Conservation (phyloP, 2,888 invertebrate genomes). For the Myopa testacea region DNA sequence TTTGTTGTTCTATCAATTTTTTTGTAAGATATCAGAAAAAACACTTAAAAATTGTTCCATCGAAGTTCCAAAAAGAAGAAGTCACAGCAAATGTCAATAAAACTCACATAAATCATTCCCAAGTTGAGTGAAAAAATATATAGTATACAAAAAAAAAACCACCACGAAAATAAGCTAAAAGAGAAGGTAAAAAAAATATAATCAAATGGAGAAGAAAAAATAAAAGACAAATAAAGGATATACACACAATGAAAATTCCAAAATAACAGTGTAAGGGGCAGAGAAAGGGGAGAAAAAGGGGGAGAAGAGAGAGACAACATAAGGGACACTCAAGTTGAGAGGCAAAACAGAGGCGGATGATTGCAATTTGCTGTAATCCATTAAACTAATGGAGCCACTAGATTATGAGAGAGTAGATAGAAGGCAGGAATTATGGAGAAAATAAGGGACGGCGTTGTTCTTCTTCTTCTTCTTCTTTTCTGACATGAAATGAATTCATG, state of each 20-base stretch:
- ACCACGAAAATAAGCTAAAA: background rate
- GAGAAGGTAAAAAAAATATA: background rate
- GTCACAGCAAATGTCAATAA: slow-evolving; percentile 5
- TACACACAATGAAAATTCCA: background rate
- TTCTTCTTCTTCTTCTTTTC: background rate
- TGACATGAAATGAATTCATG: background rate
- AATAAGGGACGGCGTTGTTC: background rate
- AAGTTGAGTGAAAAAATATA: background rate
- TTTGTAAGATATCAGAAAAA: background rate
- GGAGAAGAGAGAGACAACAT: background rate
- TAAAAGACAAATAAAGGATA: background rate
- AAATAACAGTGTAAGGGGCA: background rate
- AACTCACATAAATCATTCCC: slow-evolving; percentile 21
- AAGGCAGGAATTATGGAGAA: background rate
- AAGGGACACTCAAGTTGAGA: background rate
- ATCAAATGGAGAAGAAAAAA: background rate
- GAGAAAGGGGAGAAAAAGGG: background rate
- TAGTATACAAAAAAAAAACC: background rate
- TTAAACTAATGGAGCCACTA: slow-evolving; percentile 24
- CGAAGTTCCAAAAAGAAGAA: slow-evolving; percentile 3
- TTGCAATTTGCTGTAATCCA: slow-evolving; percentile 36
- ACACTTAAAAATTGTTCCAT: background rate
- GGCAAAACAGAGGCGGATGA: slow-evolving; percentile 15
- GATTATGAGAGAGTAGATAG: slow-evolving; percentile 3
- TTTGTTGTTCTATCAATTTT: background rate